Conservation (phyloP, 2,888 invertebrate genomes). For the Agrilus cyanescens region DNA sequence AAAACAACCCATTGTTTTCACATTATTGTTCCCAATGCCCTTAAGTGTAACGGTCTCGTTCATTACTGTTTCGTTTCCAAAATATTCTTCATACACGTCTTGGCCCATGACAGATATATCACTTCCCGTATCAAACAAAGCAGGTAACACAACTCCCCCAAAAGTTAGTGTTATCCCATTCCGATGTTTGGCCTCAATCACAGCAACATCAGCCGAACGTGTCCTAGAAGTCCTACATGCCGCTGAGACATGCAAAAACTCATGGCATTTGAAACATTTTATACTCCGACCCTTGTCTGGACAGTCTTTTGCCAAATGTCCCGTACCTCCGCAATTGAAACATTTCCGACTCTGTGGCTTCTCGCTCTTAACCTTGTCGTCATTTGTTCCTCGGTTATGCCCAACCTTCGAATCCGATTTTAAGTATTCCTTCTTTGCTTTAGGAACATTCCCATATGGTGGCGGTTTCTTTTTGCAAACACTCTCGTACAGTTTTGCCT, state of each 20-base stretch:
- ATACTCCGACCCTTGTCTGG: slow-evolving; percentile 16
- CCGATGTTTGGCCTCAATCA: no score
- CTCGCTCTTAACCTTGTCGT: no score
- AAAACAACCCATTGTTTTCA: slow-evolving; percentile 7
- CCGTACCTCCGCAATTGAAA: slow-evolving; percentile 11
- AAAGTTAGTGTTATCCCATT: no score
- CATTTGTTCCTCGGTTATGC: no score
- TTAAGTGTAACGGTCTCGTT: slow-evolving; percentile 3
- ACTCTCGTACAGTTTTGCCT: slow-evolving; percentile 12
- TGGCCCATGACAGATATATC: slow-evolving; percentile 2
- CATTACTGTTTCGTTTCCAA: background rate
- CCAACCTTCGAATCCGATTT: no score
- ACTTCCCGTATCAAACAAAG: slow-evolving; percentile 10
- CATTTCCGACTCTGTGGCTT: slow-evolving; percentile 5
- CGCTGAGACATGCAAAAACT: slow-evolving; percentile 17
- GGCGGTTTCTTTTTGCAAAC: slow-evolving; percentile 8
- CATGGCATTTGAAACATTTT: slow-evolving; percentile 23
- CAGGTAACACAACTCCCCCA: background rate
- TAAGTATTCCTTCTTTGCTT: no score
- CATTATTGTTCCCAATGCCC: slow-evolving; percentile 3
- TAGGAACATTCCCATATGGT: no score
- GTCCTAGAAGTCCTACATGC: background rate
- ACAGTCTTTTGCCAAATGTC: slow-evolving; percentile 10
- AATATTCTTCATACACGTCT: no score
- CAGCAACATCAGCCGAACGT: no score